Evolutionary conservation across 2,113 vertebrate genomes (phyloP).

Genomic region (Candoia aspera): DNA sequence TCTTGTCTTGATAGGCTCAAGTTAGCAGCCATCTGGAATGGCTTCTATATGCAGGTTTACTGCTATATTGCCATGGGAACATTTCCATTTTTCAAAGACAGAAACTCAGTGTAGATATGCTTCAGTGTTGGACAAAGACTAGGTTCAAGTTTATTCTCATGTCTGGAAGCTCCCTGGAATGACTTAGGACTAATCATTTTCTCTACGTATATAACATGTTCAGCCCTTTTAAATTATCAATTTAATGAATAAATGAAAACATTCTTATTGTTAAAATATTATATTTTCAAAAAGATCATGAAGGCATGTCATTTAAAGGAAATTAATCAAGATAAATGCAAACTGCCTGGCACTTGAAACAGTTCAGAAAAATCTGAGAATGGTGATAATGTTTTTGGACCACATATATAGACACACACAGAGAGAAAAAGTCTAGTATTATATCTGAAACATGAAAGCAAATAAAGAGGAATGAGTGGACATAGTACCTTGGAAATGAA

Average conservation of each 20-base stretch:
- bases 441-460: neutral
- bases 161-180: neutral
- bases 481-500: neutral
- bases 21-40: neutral
- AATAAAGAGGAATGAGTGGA: neutral
- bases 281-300: neutral
- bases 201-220: neutral
- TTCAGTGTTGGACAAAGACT: neutral
- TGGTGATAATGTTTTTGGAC: neutral
- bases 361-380: neutral
- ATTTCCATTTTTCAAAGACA: neutral
- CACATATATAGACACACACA: neutral
- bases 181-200: neutral
- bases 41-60: neutral
- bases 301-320: neutral
- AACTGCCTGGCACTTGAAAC: neutral
- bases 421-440: neutral
- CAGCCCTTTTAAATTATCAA: neutral
- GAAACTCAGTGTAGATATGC: neutral
- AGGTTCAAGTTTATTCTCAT: neutral
- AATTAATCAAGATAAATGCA: neutral
- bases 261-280: too few species aligned
- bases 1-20: neutral
- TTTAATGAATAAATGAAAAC: neutral
- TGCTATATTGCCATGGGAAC: neutral